Base-by-base conservation (phyloP, 2,888 invertebrate species). In the Lasioglossum calceatum region DNA sequence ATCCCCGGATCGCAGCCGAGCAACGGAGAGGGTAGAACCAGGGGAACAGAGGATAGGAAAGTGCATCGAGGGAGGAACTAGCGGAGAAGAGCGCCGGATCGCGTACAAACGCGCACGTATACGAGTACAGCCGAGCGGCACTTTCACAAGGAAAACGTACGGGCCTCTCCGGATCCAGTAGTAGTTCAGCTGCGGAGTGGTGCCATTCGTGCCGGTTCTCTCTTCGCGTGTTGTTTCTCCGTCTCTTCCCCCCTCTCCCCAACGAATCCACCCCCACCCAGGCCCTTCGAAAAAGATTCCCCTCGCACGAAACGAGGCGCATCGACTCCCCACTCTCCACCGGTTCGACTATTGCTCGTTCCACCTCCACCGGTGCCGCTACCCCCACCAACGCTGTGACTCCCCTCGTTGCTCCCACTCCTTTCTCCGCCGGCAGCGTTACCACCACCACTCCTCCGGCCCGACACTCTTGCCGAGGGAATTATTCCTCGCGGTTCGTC, bases 131-230 rank as follows among this genome's bases (percentile, higher is more conserved):
- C 42, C 27, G 27, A 27, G 54, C 54, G 54, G 54, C 54, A 87
- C 87, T 87, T 87, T 87, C 79, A 82, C 82, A 74, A 87, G 88
- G 85, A 80, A 79, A 82, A 80, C 67, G 75, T 81, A 79, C 85
- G 79, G 72, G 88, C 86, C 75, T 85, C 86, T 88, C 82, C 88
- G 85, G 81, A 87, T 86, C 89, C 92, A 93, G 93, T 93, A 90
- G 91, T 89, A 90, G 79, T 89, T 88, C 91, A 90, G 91, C 91
- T 77, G 85, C 87, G 89, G 89, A 90, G 90, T 86, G 87, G 90
- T 90, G 88, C 89, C 80, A 90, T 50, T 90, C 89, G 91, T 86
- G 87, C 86, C 82, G 82, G 79, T 87, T 77, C 80, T 77, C 75
- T 81, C 50, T 23, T 83, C 61, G 72, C 50, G 84, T 70, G 81